phyloP scores from a whole-genome alignment of 2,797 vertebrate genomes.

The Dryobates pubescens region DNA sequence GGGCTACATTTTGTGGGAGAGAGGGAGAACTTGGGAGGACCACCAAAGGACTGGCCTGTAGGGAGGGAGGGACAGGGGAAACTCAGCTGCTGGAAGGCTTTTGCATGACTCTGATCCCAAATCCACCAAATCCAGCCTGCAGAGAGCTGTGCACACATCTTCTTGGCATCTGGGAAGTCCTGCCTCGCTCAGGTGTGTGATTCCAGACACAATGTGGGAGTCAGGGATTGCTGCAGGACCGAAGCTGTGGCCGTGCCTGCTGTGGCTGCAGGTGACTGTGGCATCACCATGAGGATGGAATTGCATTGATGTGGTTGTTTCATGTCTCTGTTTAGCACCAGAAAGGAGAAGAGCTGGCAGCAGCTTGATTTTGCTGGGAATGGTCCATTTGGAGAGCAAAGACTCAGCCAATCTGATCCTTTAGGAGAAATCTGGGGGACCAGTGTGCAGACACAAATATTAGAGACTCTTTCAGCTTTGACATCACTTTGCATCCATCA shows the following conservation, averaged over 20 bases:
- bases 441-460: background rate
- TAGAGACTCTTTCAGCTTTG: background rate
- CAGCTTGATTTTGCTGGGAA: background rate
- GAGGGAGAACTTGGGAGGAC: background rate
- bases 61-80: background rate
- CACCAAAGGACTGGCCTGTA: background rate
- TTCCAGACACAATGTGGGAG: background rate
- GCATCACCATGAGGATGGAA: background rate
- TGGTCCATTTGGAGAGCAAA: background rate
- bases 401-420: background rate
- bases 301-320: background rate
- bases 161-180: background rate
- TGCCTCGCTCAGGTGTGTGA: background rate
- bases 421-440: background rate
- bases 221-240: fast-evolving
- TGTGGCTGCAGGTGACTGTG: background rate
- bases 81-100: background rate
- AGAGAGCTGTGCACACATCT: background rate
- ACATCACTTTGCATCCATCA: background rate
- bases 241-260: fast-evolving
- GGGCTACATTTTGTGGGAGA: background rate
- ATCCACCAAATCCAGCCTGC: background rate
- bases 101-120: background rate
- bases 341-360: background rate
- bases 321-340: background rate